A percentile compares a stretch with the other conserved stretches of the same genome.
phyloP scores from a whole-genome alignment of 1,140 invertebrate species.

The Drosophila parabipectinata region DNA sequence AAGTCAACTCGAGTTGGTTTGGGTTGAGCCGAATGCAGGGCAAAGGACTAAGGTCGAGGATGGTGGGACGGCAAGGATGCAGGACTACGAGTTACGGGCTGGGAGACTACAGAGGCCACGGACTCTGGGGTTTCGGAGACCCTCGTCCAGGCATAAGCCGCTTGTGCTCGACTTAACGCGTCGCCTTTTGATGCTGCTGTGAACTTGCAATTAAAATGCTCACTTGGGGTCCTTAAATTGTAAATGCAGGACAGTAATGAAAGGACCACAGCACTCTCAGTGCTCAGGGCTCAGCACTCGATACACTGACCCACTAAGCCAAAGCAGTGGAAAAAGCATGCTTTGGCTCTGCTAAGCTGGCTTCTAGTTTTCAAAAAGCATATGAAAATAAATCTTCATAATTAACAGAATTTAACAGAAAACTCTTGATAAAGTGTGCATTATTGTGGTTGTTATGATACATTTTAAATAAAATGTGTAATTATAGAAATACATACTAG shows the following conservation, averaged over 20 bases:
- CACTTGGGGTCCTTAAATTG: constrained; percentile 54
- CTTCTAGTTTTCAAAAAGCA: background rate
- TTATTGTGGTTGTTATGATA: too few relatives aligned
- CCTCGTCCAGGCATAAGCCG: constrained; percentile 47
- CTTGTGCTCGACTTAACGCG: constrained; percentile 39
- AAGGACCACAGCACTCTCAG: background rate
- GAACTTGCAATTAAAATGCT: constrained; percentile 66
- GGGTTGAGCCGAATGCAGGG: background rate
- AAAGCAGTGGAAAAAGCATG: background rate
- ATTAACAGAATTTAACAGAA: too few relatives aligned
- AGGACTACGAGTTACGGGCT: background rate
- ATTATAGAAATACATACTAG: too few relatives aligned
- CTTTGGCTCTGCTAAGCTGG: background rate
- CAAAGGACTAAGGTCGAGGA: background rate
- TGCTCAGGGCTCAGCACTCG: background rate
- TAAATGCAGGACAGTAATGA: constrained; percentile 18
- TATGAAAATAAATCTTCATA: too few relatives aligned
- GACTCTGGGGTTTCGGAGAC: background rate
- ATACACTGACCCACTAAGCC: constrained; percentile 1
- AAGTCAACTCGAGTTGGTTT: background rate
- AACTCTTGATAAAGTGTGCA: too few relatives aligned
- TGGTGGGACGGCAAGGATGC: background rate
- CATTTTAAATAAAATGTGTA: too few relatives aligned
- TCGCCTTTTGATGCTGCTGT: constrained; percentile 34
- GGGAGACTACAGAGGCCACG: too few relatives aligned